Conservation (phyloP, 92 coral and sea anemone genomes). For the Anthopleura xanthogrammica region DNA sequence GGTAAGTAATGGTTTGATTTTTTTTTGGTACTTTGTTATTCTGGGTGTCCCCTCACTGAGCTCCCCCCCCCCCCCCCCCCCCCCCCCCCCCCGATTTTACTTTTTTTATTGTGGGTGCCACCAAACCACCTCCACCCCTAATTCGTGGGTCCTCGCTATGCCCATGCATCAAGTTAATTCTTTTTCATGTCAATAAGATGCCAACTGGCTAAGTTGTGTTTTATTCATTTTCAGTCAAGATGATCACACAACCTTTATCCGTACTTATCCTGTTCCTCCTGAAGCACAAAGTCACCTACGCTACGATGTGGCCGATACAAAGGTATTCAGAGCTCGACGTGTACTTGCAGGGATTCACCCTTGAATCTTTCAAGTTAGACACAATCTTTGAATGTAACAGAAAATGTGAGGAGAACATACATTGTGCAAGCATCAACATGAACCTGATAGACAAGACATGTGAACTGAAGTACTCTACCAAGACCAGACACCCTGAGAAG, state of each 20-base stretch:
- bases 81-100: no score
- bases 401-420: conserved; percentile 14
- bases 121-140: no score
- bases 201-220: no score
- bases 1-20: no score
- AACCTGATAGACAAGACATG: conserved; percentile 2
- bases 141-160: no score
- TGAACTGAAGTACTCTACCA: conserved; percentile 23
- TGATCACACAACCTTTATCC: not conserved
- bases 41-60: no score
- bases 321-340: not conserved
- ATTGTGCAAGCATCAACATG: conserved; percentile 35
- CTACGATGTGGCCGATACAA: not conserved
- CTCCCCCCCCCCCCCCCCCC: no score
- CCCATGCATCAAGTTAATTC: no score
- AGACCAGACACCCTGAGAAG: conserved; percentile 1
- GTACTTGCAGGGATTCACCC: not conserved
- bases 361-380: not conserved
- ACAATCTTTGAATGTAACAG: conserved; percentile 24
- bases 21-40: no score
- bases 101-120: no score
- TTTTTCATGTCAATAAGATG: no score
- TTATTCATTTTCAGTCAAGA: not conserved
- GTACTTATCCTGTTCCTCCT: not conserved
- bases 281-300: not conserved